Evolutionary conservation across 2,113 vertebrate species (phyloP).

Genomic region (Microcebus murinus): DNA sequence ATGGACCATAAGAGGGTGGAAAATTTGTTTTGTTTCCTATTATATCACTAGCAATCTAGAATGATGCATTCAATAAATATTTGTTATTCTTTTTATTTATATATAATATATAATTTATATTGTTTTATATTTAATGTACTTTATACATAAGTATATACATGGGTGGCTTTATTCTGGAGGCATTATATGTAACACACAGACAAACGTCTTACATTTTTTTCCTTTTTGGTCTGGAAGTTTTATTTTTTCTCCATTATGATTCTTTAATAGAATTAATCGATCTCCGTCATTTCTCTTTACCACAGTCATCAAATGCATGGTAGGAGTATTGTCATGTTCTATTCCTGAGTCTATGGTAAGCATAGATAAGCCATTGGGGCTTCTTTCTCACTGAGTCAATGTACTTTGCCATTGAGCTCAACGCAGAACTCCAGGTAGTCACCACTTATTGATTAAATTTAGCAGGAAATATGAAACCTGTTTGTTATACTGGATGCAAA

Average conservation of each 20-base stretch:
- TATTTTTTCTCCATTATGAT: neutral
- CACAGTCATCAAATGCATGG: neutral
- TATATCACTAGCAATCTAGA: neutral
- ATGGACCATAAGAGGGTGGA: neutral
- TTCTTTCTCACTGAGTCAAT: neutral
- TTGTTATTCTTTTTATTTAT: neutral
- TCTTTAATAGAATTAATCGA: neutral
- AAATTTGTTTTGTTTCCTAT: neutral
- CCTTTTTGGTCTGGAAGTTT: neutral
- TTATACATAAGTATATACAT: neutral
- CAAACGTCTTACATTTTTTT: neutral
- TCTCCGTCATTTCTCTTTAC: neutral
- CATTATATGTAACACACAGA: neutral
- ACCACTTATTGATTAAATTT: neutral
- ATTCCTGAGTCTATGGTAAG: neutral
- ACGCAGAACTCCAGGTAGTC: neutral
- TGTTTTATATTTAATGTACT: neutral
- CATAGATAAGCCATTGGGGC: neutral
- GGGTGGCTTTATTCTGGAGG: too few relatives aligned
- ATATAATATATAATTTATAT: neutral
- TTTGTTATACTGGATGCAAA: slow-evolving; percentile 39
- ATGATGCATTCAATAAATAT: neutral
- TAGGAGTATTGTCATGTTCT: neutral
- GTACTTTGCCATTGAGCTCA: neutral
- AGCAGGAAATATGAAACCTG: neutral